Conservation (phyloP, 2,797 vertebrate genomes). For the Hemibagrus guttatus region DNA sequence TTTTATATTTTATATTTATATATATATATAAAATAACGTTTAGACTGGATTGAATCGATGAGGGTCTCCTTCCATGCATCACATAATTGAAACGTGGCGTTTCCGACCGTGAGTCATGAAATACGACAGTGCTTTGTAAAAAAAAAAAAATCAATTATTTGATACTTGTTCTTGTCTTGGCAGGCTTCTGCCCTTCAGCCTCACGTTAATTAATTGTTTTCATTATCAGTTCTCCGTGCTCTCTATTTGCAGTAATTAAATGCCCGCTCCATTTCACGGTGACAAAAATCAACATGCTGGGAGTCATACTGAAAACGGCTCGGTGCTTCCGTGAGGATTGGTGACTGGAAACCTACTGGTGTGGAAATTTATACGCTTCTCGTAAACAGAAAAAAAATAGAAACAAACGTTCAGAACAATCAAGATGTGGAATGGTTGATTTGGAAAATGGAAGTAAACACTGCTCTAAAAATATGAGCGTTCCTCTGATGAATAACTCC, state of each 20-base stretch:
- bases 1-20: no score
- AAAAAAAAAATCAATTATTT: conserved; percentile 1
- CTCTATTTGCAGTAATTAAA: conserved; percentile 65
- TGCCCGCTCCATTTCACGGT: conserved; percentile 60
- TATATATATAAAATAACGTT: no score
- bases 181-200: conserved; percentile 59
- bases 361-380: not conserved
- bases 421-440: not conserved
- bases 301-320: conserved; percentile 40
- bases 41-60: no score
- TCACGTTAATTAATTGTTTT: conserved; percentile 72
- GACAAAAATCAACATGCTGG: conserved; percentile 57
- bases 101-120: not conserved
- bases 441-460: conserved; percentile 23
- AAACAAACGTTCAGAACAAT: no score
- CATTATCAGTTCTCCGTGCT: conserved; percentile 66
- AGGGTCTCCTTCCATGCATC: not conserved
- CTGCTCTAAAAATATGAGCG: conserved; percentile 43
- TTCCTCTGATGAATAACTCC: conserved; percentile 48
- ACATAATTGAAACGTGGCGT: not conserved
- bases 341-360: not conserved
- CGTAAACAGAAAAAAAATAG: not conserved
- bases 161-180: conserved; percentile 20
- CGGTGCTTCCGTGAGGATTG: not conserved
- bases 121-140: conserved; percentile 12